Conservation (phyloP, 2,797 vertebrate genomes). For the Oophaga sylvatica region DNA sequence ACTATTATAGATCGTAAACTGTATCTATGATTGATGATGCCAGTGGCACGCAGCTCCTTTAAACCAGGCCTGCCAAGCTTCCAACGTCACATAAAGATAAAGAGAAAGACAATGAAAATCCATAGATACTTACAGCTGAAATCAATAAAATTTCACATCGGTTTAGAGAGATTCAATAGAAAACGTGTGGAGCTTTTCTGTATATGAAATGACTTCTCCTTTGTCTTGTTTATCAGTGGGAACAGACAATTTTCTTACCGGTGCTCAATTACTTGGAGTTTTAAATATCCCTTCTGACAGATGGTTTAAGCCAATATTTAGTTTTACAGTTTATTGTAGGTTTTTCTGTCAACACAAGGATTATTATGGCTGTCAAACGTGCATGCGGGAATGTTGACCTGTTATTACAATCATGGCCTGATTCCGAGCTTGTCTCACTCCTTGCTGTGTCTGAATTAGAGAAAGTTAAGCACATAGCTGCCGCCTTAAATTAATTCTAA, state of each 20-base stretch:
- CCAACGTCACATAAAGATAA: neutral
- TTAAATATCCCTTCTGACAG: slow-evolving; percentile 39
- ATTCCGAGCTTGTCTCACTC: slow-evolving; percentile 30
- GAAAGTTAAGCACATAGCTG: slow-evolving; percentile 52
- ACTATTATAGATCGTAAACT: neutral
- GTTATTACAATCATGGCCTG: slow-evolving; percentile 53
- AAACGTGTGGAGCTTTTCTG: neutral
- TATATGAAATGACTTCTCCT: neutral
- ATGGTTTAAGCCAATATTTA: slow-evolving; percentile 45
- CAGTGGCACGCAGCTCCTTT: neutral
- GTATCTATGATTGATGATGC: slow-evolving; percentile 9
- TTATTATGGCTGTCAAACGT: slow-evolving; percentile 55
- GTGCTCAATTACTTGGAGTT: neutral
- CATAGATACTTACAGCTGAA: neutral
- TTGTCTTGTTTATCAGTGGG: neutral
- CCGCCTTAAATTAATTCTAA: slow-evolving; percentile 57
- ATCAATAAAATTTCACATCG: slow-evolving; percentile 7
- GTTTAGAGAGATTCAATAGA: neutral
- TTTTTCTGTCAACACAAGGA: slow-evolving; percentile 45
- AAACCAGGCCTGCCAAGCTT: neutral
- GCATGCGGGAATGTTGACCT: slow-evolving; percentile 48
- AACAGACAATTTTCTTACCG: neutral
- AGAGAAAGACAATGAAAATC: neutral
- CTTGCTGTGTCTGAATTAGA: slow-evolving; percentile 54
- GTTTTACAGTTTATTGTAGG: slow-evolving; percentile 46